Base-by-base conservation (phyloP, 2,113 vertebrate species). In the Silurus asotus region DNA sequence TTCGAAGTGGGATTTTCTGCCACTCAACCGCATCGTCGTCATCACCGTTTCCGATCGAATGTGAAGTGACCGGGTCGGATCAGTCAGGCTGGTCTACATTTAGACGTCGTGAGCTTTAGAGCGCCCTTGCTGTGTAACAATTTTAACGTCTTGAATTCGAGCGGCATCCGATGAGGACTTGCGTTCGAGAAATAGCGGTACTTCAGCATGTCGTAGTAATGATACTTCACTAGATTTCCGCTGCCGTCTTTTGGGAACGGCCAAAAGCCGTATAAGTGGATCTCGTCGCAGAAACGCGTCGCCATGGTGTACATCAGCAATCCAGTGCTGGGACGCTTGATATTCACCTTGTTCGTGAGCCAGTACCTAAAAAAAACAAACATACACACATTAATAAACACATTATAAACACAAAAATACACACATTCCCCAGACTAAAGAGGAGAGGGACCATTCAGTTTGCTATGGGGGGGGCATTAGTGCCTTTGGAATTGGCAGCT, bases 231-330 rank as follows among this genome's bases (percentile, higher is more conserved):
- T 28, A 93, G 88, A 90, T 95, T 96, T 90, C 96, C 96, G 87
- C 90, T 92, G 78, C 95, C 89, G 92, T 97, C 96, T 91, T 96
- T 97, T 7, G 96, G 96, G 86, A 97, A 97, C 4, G 96, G 96
- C 96, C 96, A 97, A 92, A 96, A 97, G 89, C 96, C 96, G 15
- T 97, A 97, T 8, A 97, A 93, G 77, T 97, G 94, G 89, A 97
- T 97, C 93, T 97, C 96, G 86, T 97, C 96, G 87, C 96, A 97
- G 92, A 97, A 97, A 72, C 96, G 95, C 0, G 96, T 97, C 20
- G 96, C 95, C 58, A 97, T 93, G 0, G 96, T 97, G 58, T 97
- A 97, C 96, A 97, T 97, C 56, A 97, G 94, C 64, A 97, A 94
- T 88, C 96, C 96, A 23, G 96, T 97, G 92, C 96, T 97, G 84